Evolutionary conservation across 2,797 vertebrate genomes (phyloP).

Genomic region (Melanotaenia boesemani): DNA sequence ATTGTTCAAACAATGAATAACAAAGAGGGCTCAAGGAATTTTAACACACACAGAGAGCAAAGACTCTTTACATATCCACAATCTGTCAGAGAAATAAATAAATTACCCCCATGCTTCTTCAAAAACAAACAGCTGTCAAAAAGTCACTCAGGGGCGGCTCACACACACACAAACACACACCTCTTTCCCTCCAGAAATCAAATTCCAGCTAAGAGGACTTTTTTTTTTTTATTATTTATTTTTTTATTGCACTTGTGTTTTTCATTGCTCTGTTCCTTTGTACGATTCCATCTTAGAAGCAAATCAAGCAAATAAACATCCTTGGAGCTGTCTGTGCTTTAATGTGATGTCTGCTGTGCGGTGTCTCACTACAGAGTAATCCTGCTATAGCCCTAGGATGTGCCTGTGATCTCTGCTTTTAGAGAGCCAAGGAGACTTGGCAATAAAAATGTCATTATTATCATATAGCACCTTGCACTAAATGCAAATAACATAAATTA

Average conservation of each 20-base stretch:
- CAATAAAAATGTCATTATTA: conserved; percentile 75
- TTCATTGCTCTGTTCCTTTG: conserved; percentile 58
- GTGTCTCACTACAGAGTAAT: conserved; percentile 64
- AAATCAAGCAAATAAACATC: conserved; percentile 73
- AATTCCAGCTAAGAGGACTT: conserved; percentile 54
- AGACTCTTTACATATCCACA: conserved; percentile 69
- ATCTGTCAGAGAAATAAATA: conserved; percentile 79
- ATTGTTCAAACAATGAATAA: conserved; percentile 73
- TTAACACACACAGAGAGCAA: conserved; percentile 55
- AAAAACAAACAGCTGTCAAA: conserved; percentile 82
- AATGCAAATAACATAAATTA: conserved; percentile 76
- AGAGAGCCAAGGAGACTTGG: conserved; percentile 64
- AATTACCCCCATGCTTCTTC: conserved; percentile 65
- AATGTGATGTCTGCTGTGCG: conserved; percentile 62
- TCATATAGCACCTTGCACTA: conserved; percentile 54
- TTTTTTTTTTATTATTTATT: conserved; percentile 34
- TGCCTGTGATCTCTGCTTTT: conserved; percentile 67
- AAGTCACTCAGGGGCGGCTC: conserved; percentile 71
- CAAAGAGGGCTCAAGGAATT: conserved; percentile 71
- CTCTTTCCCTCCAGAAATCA: conserved; percentile 53
- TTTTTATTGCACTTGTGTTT: conserved; percentile 42
- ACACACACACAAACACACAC: conserved; percentile 26
- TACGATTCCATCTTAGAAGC: conserved; percentile 62
- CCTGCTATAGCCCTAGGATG: conserved; percentile 65
- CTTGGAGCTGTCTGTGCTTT: conserved; percentile 60